Percentiles rank a stretch among this genome's conserved stretches.
These are phyloP conservation scores for Hyles vespertilio DNA, from an alignment of 1,140 invertebrate species.

Conservation along the genomic window DNA sequence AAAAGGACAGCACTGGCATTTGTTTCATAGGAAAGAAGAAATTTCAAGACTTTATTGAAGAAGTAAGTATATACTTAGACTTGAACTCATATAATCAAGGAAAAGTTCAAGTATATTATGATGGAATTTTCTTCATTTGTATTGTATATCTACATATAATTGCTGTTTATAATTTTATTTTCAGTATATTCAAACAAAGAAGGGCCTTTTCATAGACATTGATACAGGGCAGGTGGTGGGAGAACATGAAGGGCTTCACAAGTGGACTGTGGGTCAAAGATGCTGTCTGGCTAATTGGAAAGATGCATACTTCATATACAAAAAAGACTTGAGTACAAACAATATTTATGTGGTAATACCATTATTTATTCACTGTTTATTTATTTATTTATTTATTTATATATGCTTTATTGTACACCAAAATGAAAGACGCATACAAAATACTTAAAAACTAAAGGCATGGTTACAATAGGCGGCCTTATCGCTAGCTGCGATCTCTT, in stretches of 20 bases:
- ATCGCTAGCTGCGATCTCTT: too few relatives aligned
- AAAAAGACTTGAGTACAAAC: slow-evolving; percentile 82
- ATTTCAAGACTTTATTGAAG: slow-evolving; percentile 85
- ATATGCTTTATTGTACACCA: too few relatives aligned
- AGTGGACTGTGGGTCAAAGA: slow-evolving; percentile 94
- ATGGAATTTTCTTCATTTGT: neutral
- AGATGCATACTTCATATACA: slow-evolving; percentile 83
- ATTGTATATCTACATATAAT: neutral
- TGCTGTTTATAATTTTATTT: slow-evolving; percentile 32
- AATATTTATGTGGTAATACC: slow-evolving; percentile 86
- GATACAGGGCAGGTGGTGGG: slow-evolving; percentile 86
- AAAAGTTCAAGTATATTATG: neutral
- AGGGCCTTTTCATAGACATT: slow-evolving; percentile 90
- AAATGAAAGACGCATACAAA: too few relatives aligned
- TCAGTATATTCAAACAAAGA: slow-evolving; percentile 87
- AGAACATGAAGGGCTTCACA: slow-evolving; percentile 91
- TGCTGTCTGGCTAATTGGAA: slow-evolving; percentile 77
- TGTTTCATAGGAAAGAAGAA: slow-evolving; percentile 95
- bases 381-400: too few relatives aligned
- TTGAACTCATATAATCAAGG: neutral
- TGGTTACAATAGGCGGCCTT: too few relatives aligned
- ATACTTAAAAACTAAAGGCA: too few relatives aligned
- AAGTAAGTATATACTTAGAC: slow-evolving; percentile 69
- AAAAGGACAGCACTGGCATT: slow-evolving; percentile 96
- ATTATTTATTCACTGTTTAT: too few relatives aligned